Evolutionary conservation across 2,888 invertebrate species (phyloP).

Genomic region (Laothoe populi): DNA sequence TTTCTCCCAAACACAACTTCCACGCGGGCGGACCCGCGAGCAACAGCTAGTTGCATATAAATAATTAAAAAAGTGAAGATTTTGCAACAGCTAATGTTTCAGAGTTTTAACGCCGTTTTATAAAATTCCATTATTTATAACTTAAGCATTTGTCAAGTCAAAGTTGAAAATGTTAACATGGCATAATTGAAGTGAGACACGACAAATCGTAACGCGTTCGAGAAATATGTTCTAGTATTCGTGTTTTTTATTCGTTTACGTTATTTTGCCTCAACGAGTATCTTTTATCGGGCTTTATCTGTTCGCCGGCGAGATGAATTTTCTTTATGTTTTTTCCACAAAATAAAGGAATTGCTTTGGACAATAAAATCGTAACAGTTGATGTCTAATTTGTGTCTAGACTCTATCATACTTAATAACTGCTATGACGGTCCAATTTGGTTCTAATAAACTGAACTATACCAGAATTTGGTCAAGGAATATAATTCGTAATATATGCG

Average conservation of each 20-base stretch:
- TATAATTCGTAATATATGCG: slow-evolving; percentile 10
- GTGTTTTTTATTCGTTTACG: slow-evolving; percentile 47
- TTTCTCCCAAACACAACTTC: too few species aligned
- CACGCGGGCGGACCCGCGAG: too few species aligned
- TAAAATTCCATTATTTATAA: too few species aligned
- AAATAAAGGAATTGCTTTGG: slow-evolving; percentile 45
- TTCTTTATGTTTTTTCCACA: slow-evolving; percentile 54
- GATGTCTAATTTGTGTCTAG: slow-evolving; percentile 55
- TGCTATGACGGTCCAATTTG: slow-evolving; percentile 20
- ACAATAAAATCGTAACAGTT: slow-evolving; percentile 55
- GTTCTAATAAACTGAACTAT: slow-evolving; percentile 4
- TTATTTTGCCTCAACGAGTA: slow-evolving; percentile 45
- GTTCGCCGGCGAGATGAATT: slow-evolving; percentile 49
- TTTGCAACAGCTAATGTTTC: too few species aligned
- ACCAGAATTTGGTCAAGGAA: slow-evolving; percentile 19
- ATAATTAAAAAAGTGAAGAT: too few species aligned
- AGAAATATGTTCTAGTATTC: slow-evolving; percentile 20
- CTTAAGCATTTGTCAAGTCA: too few species aligned
- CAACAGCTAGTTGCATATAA: too few species aligned
- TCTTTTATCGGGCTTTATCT: slow-evolving; percentile 47
- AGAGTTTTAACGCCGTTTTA: too few species aligned
- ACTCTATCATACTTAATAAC: slow-evolving; percentile 37
- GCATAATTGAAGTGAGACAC: neutral
- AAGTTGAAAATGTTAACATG: too few species aligned
- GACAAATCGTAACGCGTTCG: slow-evolving; percentile 19